Percentiles rank a stretch among this genome's conserved stretches.
Conservation (phyloP, 2,797 vertebrate genomes). For the Thamnophis elegans region DNA sequence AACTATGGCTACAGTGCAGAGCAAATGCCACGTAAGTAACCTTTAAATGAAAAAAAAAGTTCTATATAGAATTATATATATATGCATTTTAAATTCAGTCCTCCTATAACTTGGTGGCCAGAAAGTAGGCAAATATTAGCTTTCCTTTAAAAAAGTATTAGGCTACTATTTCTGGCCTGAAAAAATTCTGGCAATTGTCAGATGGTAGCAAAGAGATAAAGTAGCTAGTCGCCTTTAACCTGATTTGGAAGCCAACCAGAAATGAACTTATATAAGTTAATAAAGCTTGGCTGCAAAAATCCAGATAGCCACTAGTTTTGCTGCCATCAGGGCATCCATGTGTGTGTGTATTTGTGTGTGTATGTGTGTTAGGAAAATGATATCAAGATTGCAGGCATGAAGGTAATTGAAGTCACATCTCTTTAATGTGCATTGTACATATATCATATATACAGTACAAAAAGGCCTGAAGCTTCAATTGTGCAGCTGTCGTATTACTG, state of each 20-base stretch:
- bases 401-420: not conserved
- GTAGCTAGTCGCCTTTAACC: not conserved
- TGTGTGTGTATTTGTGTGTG: not conserved
- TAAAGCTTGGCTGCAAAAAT: not conserved
- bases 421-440: not conserved
- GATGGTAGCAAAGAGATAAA: not conserved
- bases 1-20: constrained; percentile 69
- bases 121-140: not conserved
- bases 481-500: not conserved
- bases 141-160: not conserved
- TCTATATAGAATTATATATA: constrained; percentile 9
- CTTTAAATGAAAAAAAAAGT: not conserved
- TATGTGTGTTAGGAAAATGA: not conserved
- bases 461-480: not conserved
- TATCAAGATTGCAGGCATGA: not conserved
- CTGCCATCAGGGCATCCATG: not conserved
- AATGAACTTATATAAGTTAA: not conserved
- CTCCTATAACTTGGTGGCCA: not conserved
- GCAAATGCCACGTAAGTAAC: constrained; percentile 55
- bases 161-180: not conserved
- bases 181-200: not conserved
- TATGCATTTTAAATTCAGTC: not conserved
- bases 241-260: not conserved
- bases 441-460: not conserved
- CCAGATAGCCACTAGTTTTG: not conserved